phyloP scores from a whole-genome alignment of 2,113 vertebrate genomes.

The Marcusenius ussheri region DNA sequence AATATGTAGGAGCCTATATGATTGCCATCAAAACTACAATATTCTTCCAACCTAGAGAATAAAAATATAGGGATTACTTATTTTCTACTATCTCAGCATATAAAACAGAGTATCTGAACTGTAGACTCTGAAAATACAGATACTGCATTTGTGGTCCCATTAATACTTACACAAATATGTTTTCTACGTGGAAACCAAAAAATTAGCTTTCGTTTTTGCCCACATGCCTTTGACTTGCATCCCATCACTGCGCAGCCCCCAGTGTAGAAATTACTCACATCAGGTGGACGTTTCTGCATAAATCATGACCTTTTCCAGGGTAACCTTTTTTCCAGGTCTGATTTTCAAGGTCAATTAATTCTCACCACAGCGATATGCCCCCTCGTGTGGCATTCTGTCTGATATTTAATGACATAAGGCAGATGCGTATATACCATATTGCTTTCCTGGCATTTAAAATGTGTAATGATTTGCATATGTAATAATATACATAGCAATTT shows the following conservation, averaged over 20 bases:
- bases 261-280: not conserved
- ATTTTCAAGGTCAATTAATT: not conserved
- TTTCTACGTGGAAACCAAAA: not conserved
- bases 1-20: not conserved
- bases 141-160: not conserved
- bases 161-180: not conserved
- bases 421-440: not conserved
- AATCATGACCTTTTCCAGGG: not conserved
- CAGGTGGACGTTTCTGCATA: not conserved
- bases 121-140: not conserved
- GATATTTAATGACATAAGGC: not conserved
- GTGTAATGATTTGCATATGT: not conserved
- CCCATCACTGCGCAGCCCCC: not conserved
- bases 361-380: not conserved
- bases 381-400: not conserved
- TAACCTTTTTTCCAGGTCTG: not conserved
- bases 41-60: not conserved
- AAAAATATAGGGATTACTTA: not conserved
- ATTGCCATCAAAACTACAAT: not conserved
- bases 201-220: not conserved
- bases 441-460: slow-evolving; percentile 8
- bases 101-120: too few relatives aligned
- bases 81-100: not conserved
- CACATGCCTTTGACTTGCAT: not conserved
- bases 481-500: slow-evolving; percentile 9